Evolutionary conservation across 2,888 invertebrate species (phyloP).

Genomic region (Liopterus haemorrhoidalis): DNA sequence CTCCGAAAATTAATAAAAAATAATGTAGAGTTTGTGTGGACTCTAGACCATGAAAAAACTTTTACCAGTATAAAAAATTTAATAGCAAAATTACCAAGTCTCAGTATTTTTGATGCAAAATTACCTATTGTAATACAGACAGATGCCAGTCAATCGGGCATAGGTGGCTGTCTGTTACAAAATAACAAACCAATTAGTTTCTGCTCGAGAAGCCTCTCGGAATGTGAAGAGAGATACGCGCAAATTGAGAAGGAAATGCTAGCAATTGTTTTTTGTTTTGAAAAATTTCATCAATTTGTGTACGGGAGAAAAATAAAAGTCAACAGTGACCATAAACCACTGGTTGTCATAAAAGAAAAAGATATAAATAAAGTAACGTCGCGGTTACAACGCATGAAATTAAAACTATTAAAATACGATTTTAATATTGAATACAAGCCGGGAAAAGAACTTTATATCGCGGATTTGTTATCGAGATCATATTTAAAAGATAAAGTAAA

Average conservation of each 20-base stretch:
- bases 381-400: conserved; percentile 34
- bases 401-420: conserved; percentile 35
- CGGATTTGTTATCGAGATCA: conserved; percentile 1
- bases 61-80: conserved; percentile 22
- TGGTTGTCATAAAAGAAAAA: conserved; percentile 28
- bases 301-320: conserved; percentile 22
- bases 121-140: background rate
- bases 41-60: conserved; percentile 10
- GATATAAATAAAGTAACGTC: conserved; percentile 21
- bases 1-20: conserved; percentile 18
- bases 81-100: conserved; percentile 10
- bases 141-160: background rate
- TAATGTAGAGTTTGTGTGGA: conserved; percentile 21
- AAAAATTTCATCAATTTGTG: conserved; percentile 25
- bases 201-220: conserved; percentile 28
- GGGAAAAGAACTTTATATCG: background rate
- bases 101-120: conserved; percentile 3
- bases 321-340: conserved; percentile 26
- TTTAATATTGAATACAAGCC: conserved; percentile 21
- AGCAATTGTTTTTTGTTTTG: conserved; percentile 15
- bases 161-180: conserved; percentile 5
- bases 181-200: conserved; percentile 19
- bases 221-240: conserved; percentile 28
- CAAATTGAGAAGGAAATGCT: conserved; percentile 32
- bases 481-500: background rate